Evolutionary conservation across 2,797 vertebrate species (phyloP), one percentile per base, ranked within the genome.

Genomic region (Poeciliopsis turneri): DNA sequence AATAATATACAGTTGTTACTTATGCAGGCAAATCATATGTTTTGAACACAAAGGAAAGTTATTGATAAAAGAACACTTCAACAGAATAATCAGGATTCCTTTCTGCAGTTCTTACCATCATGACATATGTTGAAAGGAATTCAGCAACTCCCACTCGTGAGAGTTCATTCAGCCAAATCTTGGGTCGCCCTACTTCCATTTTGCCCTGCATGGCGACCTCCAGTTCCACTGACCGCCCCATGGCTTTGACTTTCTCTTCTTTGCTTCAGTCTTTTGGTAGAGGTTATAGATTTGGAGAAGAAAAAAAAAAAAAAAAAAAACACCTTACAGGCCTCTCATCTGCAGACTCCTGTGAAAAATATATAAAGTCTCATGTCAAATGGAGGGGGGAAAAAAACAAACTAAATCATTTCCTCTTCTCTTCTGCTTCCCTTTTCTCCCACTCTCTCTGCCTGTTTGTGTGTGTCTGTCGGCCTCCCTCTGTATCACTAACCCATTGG

Each of bases 71-170:
- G 2, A 33, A 10, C 18, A 13, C 2, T 51, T 16, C 28, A 36
- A 55, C 39, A 47, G 5, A 13, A 47, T 2, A 33, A 6, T 68
- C 59, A 76, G 41, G 36, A 46, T 49, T 11, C 4, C n/a, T n/a
- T 43, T 39, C 16, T 28, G 10, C 2, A 10, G 39, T 59, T 84
- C 97, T 96, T 95, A 97, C 97, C 97, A 97, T 97, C 93, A 98
- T 92, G 57, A 97, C 86, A 85, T 95, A 98, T 0, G 95, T 97
- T 82, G 94, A 94, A 51, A 98, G 93, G 0, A 86, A 85, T 92
- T 97, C 97, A 71, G 97, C 97, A 46, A 98, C 86, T 80, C 93
- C 89, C 81, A 96, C 89, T 13, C 95, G 95, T 47, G 95, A 0
- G 1, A 81, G 20, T 61, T 72, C 18, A 41, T 88, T 92, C 68